Evolutionary conservation across 2,888 invertebrate species (phyloP), one percentile per base, ranked within the genome.

Genomic region (Amphipoea oculea): DNA sequence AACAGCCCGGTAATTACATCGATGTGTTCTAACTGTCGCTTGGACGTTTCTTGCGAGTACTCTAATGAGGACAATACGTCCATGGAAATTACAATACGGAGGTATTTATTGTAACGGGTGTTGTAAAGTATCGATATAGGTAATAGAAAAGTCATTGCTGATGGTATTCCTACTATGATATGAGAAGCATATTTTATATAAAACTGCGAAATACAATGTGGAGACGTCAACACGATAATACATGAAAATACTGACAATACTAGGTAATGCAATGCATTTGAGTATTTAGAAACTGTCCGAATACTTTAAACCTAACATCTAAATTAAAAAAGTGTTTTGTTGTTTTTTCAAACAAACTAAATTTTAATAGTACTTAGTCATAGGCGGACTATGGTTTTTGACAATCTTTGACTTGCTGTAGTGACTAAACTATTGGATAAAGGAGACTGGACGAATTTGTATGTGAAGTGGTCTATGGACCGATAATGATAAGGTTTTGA

Each of bases 1-100:
- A 88, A 85, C 88, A 87, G 85, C 20, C 87, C 81, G 57, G 83
- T 86, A 85, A 85, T 85, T 88, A 82, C 82, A 74, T 82, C 77
- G 88, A 86, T 73, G 67, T 81, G 42, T 87, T 79, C 66, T 88
- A 85, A 85, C 85, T 85, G 85, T 85, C 74, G 20, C 62, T 73
- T 88, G 76, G 81, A 76, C 71, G 48, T 77, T 88, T 85, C 86
- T 85, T 86, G 74, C 60, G 12, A 77, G 71, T 67, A 62, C 65
- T 75, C 17, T 54, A 86, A 82, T 86, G 75, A 67, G 73, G 69
- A 81, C 73, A 81, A 76, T 87, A 63, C 62, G 36, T 68, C 60
- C 40, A 67, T 57, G 71, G 80, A 87, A 70, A 76, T 85, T 73
- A 73, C 73, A 81, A 88, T 81, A 85, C 54, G 29, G 63, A 65